Evolutionary conservation across 2,113 vertebrate species (phyloP), one percentile per base, ranked within the genome.

Genomic region (Sander lucioperca): DNA sequence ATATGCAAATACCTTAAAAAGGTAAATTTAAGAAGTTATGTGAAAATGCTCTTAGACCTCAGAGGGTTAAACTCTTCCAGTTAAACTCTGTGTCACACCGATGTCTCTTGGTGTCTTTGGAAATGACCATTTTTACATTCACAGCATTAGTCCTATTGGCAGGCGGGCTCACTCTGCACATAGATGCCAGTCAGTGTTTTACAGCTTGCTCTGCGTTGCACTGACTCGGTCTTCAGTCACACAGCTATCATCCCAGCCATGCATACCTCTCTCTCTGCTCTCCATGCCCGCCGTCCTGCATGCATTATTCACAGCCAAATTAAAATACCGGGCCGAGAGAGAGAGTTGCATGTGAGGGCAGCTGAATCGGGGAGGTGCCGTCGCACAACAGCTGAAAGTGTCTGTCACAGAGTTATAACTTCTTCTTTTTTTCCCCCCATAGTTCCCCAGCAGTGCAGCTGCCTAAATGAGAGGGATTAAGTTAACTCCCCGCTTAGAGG

Each of bases 381-480:
- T 89, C 86, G 9, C 39, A 80, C 86, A 88, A 81, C 47, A 88
- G 85, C 82, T 90, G 84, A 94, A 91, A 88, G 70, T 71, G 93
- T 92, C 93, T 89, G 72, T 84, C 72, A 88, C 85, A 74, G 83
- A 80, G 89, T 87, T 91, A 61, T 62, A 91, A 92, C 84, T 92
- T 94, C 86, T 92, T 88, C 1, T n/a, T 33, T 16, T 73, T 82
- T 66, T 73, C 78, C 39, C 47, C 45, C 69, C 83, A 89, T 63
- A 75, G 56, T 86, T 85, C 86, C 86, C 83, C 84, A 67, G 77
- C 89, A 94, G 74, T 94, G 91, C 92, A 92, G 91, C 92, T 94
- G 87, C 92, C 95, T 94, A 90, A 94, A 93, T 91, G 94, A 88
- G 94, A 85, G 82, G 93, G 91, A 89, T 95, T 95, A 96, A 90